Conservation (phyloP, 2,113 vertebrate genomes). For the Cryptotis parvus region DNA sequence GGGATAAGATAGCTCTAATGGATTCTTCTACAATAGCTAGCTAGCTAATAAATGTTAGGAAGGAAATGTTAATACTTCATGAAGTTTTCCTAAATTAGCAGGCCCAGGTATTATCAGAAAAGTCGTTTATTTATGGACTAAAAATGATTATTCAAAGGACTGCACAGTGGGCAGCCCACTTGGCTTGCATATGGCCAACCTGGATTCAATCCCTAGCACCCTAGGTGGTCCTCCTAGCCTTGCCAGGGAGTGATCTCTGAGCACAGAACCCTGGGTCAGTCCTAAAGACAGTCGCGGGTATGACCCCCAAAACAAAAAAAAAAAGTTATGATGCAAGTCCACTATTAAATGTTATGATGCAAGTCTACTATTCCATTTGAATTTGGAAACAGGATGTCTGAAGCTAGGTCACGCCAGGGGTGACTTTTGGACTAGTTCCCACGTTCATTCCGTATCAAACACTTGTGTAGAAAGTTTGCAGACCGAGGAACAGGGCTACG, state of each 20-base stretch:
- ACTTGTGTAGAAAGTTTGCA: background rate
- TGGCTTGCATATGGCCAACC: too few relatives aligned
- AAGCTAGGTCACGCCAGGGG: background rate
- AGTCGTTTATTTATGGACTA: background rate
- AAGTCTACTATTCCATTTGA: too few relatives aligned
- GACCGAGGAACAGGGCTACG: too few relatives aligned
- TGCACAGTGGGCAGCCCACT: too few relatives aligned
- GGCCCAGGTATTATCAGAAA: background rate
- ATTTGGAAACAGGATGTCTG: background rate
- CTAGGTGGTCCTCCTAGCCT: too few relatives aligned
- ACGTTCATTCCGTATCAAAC: background rate
- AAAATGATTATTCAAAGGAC: background rate
- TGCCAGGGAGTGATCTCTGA: too few relatives aligned
- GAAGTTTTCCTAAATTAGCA: background rate
- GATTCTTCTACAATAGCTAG: too few relatives aligned
- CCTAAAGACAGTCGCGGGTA: too few relatives aligned
- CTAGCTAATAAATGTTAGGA: background rate
- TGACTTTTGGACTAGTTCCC: background rate
- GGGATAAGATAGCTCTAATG: background rate
- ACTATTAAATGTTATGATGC: background rate
- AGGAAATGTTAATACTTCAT: background rate
- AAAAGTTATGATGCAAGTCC: too few relatives aligned
- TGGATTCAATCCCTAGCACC: background rate
- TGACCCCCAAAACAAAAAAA: too few relatives aligned
- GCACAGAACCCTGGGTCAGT: too few relatives aligned